A percentile compares a stretch with the other conserved stretches of the same genome.
Evolutionary conservation across 2,113 vertebrate genomes (phyloP).

Genomic region (Ptyas mucosa): DNA sequence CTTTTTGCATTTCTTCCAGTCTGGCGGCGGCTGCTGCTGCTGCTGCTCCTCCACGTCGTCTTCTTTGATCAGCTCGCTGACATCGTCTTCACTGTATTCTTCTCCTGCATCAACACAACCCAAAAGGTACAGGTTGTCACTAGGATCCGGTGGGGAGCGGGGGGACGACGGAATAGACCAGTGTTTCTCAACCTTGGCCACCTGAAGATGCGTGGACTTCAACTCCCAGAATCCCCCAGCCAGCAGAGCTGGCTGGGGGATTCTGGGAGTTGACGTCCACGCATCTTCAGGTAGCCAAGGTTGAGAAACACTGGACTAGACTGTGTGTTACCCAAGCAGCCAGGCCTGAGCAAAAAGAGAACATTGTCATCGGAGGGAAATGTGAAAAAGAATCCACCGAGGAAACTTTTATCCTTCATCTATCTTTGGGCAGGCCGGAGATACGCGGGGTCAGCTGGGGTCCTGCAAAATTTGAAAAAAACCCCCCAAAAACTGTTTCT

Average conservation of each 20-base stretch:
- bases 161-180: no score
- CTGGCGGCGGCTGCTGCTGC: slow-evolving; percentile 55
- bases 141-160: no score
- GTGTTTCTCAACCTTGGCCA: no score
- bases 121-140: neutral
- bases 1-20: slow-evolving; percentile 66
- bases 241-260: no score
- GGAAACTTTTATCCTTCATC: neutral
- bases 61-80: slow-evolving; percentile 86
- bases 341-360: neutral
- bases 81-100: slow-evolving; percentile 92
- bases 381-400: neutral
- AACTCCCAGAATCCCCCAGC: no score
- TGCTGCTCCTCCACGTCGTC: slow-evolving; percentile 66
- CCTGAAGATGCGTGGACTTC: no score
- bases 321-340: no score
- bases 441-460: neutral
- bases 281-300: no score
- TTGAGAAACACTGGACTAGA: neutral
- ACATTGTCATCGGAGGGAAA: neutral
- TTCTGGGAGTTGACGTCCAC: no score
- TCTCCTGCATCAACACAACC: slow-evolving; percentile 73
- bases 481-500: neutral
- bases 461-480: neutral
- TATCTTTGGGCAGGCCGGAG: neutral